phyloP scores from a whole-genome alignment of 2,113 vertebrate species.

The Salminus brasiliensis region DNA sequence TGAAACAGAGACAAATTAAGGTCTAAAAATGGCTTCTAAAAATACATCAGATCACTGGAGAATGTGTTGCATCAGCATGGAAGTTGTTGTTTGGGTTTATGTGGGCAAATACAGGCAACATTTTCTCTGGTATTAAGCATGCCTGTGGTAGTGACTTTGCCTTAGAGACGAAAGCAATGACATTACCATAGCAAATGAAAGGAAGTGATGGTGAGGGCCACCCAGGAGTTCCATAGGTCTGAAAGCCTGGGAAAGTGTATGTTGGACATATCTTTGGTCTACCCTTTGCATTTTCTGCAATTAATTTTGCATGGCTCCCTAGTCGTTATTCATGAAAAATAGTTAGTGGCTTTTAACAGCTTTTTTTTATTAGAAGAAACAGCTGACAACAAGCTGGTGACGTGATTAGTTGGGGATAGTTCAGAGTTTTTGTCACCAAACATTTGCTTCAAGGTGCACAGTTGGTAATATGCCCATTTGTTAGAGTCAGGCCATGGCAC shows the following conservation, averaged over 20 bases:
- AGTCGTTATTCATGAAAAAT: constrained; percentile 71
- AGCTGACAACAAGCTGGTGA: no score
- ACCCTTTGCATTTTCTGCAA: constrained; percentile 74
- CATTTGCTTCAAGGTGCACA: constrained; percentile 9
- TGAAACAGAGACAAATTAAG: background rate
- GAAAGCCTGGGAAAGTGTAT: constrained; percentile 72
- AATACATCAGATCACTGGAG: background rate
- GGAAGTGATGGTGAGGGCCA: constrained; percentile 73
- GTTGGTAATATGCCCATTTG: background rate
- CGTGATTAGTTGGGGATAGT: no score
- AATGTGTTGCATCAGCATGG: background rate
- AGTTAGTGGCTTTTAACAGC: constrained; percentile 70
- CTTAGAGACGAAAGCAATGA: constrained; percentile 68
- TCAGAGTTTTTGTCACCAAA: no score
- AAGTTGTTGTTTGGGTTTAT: constrained; percentile 42
- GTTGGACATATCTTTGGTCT: constrained; percentile 71
- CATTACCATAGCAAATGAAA: constrained; percentile 77
- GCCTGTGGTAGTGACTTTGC: constrained; percentile 65
- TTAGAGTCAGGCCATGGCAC: background rate
- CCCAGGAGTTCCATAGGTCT: constrained; percentile 72
- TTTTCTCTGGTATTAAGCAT: constrained; percentile 65
- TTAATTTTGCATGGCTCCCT: constrained; percentile 72
- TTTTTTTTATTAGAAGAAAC: constrained; percentile 33
- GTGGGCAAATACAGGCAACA: constrained; percentile 19
- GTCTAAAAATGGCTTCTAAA: background rate